phyloP scores from a whole-genome alignment of 2,113 vertebrate species.

The Malaclemys terrapin region DNA sequence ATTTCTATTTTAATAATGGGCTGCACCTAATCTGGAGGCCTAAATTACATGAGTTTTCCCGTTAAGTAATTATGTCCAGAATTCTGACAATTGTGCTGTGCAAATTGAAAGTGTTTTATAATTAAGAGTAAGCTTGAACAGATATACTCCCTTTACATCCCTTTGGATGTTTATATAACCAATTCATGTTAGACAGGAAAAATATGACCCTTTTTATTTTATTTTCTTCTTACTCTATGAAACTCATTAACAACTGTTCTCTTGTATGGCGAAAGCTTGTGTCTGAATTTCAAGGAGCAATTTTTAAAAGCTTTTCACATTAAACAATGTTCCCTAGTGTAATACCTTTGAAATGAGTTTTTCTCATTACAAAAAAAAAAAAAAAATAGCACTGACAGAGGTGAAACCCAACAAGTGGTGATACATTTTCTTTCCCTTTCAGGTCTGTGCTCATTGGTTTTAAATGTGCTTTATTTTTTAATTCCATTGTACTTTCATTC shows the following conservation, averaged over 20 bases:
- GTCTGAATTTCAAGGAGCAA: constrained; percentile 37
- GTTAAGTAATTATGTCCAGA: not conserved
- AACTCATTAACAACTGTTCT: not conserved
- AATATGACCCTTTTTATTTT: not conserved
- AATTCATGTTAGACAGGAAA: not conserved
- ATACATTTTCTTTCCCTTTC: not conserved
- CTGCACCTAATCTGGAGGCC: not conserved
- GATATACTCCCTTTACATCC: not conserved
- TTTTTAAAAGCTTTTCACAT: constrained; percentile 37
- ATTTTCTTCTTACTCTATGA: constrained; percentile 1
- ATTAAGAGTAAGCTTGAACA: not conserved
- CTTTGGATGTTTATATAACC: not conserved
- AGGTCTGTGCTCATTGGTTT: not conserved
- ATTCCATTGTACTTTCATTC: not conserved
- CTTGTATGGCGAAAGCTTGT: not conserved
- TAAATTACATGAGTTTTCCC: not conserved
- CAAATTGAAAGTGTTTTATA: not conserved
- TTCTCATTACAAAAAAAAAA: constrained; percentile 19
- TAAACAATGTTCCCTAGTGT: constrained; percentile 48
- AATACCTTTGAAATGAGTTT: constrained; percentile 57
- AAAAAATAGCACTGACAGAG: constrained; percentile 27
- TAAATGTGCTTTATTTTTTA: not conserved
- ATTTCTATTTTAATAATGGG: not conserved
- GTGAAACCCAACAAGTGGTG: not conserved
- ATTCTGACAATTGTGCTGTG: not conserved